phyloP scores from a whole-genome alignment of 2,797 vertebrate species.

The Hydrolagus colliei region DNA sequence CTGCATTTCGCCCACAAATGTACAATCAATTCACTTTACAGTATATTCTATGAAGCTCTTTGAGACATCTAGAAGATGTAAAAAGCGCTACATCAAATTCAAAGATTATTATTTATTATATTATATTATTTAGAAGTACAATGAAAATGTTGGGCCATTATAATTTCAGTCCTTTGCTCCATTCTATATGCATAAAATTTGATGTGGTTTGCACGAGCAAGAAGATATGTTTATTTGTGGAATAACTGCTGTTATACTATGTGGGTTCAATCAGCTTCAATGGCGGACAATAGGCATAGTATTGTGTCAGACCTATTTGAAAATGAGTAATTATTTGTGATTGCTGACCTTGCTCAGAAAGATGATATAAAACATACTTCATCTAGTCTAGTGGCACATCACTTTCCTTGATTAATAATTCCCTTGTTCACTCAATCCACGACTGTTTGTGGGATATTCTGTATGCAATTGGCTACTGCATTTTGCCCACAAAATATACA shows the following conservation, averaged over 20 bases:
- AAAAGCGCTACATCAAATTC: neutral
- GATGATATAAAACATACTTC: too few relatives aligned
- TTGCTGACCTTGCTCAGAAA: too few relatives aligned
- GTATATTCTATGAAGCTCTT: too few relatives aligned
- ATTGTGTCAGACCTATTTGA: neutral
- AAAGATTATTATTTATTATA: too few relatives aligned
- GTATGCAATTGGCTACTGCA: too few relatives aligned
- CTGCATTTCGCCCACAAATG: too few relatives aligned
- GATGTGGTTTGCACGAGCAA: neutral
- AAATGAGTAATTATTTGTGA: neutral
- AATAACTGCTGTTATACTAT: neutral
- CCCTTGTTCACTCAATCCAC: too few relatives aligned
- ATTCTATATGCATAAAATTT: neutral
- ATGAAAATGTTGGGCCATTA: constrained; percentile 5
- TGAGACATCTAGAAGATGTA: neutral
- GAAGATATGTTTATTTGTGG: neutral
- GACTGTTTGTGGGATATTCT: too few relatives aligned
- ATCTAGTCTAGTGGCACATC: too few relatives aligned
- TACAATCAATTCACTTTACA: too few relatives aligned
- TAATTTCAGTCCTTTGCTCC: neutral
- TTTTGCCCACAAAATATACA: too few relatives aligned
- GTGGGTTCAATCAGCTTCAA: constrained; percentile 1
- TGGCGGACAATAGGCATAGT: neutral
- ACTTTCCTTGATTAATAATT: too few relatives aligned
- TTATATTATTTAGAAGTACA: neutral